Base-by-base conservation (phyloP, 1,140 invertebrate genomes). In the Zaprionus ornatus region DNA sequence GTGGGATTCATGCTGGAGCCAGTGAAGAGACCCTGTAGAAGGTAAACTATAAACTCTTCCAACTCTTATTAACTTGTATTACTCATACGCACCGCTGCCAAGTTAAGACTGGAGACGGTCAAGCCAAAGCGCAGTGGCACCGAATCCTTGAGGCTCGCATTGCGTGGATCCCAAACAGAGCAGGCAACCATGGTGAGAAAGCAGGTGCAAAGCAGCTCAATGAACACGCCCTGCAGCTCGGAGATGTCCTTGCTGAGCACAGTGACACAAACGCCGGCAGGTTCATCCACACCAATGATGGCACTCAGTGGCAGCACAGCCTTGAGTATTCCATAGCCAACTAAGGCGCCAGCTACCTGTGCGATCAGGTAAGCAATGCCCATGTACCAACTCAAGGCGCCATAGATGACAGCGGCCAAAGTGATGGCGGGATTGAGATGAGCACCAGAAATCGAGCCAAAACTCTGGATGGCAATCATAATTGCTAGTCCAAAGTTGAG, bases 361-460 rank as follows among this genome's bases (percentile, higher is more conserved):
- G 95, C 94, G 21, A 95, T 79, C 4, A 97, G 93, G 91, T 97
- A 98, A 1, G 97, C 92, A 3, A 96, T 85, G 12, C 95, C 95
- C 76, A 96, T 94, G 7, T 94, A 91, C 9, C 97, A 83, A 19
- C 95, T 95, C 37, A 91, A 55, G 0, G 72, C 78, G 12, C 86
- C 86, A 57, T 84, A 91, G 7, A 90, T 74, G 17, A 96, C 90
- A 1, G 97, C 94, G 1, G 95, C 97, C 6, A 95, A 25, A 0
- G 97, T 97, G 0, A 98, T 96, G 1, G 97, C 97, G 1, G 97
- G 97, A 93, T 98, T 98, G 40, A 98, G 95, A 92, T 98, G 97
- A 40, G 97, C 97, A 4, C 98, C 98, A 54, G 96, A 97, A 2
- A 98, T 94, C 68, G 97, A 96, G 15, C 96, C 97, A 50, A 98